phyloP scores from a whole-genome alignment of 2,113 vertebrate genomes.

The Centropus bengalensis region DNA sequence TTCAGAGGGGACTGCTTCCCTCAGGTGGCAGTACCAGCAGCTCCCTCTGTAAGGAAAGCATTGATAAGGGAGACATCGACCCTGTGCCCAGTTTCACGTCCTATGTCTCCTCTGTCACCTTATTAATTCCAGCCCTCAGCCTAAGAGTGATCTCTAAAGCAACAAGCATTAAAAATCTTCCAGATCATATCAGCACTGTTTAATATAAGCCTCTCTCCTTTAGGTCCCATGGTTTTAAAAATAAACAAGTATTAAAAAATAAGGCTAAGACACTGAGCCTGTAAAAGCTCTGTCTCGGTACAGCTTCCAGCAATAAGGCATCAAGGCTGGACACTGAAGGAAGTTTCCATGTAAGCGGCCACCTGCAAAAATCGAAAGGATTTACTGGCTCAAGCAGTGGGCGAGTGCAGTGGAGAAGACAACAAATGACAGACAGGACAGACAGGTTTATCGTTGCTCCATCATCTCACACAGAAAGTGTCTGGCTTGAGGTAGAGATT shows the following conservation, averaged over 20 bases:
- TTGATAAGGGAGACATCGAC: not conserved
- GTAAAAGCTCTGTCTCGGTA: constrained; percentile 48
- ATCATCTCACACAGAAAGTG: not conserved
- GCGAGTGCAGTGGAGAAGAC: not conserved
- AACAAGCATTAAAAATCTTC: constrained; percentile 37
- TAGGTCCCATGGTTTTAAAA: constrained; percentile 25
- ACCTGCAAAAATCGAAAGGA: constrained; percentile 8
- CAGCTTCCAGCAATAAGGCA: constrained; percentile 33
- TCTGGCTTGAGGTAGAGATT: not conserved
- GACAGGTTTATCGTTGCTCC: not conserved
- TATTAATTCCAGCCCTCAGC: constrained; percentile 25
- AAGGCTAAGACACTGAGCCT: constrained; percentile 28
- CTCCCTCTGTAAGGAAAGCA: not conserved
- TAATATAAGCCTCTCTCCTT: constrained; percentile 8
- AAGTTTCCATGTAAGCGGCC: constrained; percentile 10
- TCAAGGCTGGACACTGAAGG: not conserved
- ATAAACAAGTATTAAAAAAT: constrained; percentile 50
- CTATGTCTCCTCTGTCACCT: not conserved
- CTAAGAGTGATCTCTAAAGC: constrained; percentile 14
- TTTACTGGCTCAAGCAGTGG: constrained; percentile 37
- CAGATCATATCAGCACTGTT: constrained; percentile 51
- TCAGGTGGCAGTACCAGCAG: not conserved
- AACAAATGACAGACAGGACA: not conserved
- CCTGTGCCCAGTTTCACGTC: not conserved
- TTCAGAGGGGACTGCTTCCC: not conserved